These are phyloP conservation scores for Diplodus sargus DNA, from an alignment of 2,797 vertebrate genomes.

Conservation along the genomic window DNA sequence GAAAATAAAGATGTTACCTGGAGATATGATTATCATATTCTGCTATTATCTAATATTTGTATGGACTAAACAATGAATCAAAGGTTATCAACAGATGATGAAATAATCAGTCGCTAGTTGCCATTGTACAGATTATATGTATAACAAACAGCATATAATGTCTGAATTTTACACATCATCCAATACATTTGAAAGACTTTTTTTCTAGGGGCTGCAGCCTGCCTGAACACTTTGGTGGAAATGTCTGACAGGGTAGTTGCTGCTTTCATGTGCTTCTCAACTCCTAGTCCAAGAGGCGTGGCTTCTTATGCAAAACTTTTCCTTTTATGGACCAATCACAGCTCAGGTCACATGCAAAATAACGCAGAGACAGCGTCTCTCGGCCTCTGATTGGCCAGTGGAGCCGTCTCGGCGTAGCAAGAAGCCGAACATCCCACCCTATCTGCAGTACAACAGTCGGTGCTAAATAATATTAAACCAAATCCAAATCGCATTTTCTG, in stretches of 20 bases:
- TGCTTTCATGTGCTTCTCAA: constrained; percentile 54
- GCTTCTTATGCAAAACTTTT: constrained; percentile 73
- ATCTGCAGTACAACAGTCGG: constrained; percentile 82
- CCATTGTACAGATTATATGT: not conserved
- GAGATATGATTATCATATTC: not conserved
- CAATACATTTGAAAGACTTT: not conserved
- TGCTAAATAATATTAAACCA: constrained; percentile 78
- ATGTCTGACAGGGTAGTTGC: constrained; percentile 28
- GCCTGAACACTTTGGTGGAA: not conserved
- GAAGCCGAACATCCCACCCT: constrained; percentile 78
- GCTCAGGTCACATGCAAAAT: constrained; percentile 77
- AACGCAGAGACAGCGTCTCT: constrained; percentile 67
- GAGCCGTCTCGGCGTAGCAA: constrained; percentile 52
- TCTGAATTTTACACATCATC: not conserved
- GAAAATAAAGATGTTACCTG: not conserved
- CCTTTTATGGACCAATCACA: constrained; percentile 77
- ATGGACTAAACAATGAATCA: not conserved
- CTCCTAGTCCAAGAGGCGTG: constrained; percentile 55
- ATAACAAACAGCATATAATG: not conserved
- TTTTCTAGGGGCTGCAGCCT: not conserved
- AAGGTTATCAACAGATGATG: not conserved
- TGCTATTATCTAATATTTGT: not conserved
- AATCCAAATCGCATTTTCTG: constrained; percentile 45
- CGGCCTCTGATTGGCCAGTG: constrained; percentile 76
- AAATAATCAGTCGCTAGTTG: not conserved